Evolutionary conservation across 2,888 invertebrate genomes (phyloP).

Genomic region (Drosophila diplacantha): DNA sequence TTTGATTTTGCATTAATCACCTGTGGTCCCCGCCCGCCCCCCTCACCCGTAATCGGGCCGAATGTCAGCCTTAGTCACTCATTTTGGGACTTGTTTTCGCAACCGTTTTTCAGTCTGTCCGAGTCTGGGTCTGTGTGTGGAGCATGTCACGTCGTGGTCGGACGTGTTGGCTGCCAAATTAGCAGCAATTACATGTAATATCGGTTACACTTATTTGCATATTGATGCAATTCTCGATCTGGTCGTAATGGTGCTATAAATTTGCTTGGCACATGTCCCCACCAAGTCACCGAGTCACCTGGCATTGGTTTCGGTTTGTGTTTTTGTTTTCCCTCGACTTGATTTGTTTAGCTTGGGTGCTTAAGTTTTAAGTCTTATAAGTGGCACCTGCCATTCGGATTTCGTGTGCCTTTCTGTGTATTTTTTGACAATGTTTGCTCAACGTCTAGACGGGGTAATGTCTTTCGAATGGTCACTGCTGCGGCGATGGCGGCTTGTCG

Average conservation of each 20-base stretch:
- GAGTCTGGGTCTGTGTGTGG: constrained; percentile 30
- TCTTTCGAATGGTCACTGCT: constrained; percentile 42
- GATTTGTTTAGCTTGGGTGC: constrained; percentile 53
- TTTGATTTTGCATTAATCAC: constrained; percentile 59
- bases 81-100: constrained; percentile 52
- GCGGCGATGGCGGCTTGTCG: constrained; percentile 39
- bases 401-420: constrained; percentile 19
- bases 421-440: constrained; percentile 66
- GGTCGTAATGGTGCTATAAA: constrained; percentile 68
- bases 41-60: constrained; percentile 21
- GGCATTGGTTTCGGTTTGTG: constrained; percentile 28
- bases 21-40: constrained; percentile 15
- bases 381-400: constrained; percentile 65
- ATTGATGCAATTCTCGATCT: constrained; percentile 69
- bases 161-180: constrained; percentile 74
- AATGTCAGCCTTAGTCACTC: constrained; percentile 72
- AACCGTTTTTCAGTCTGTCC: constrained; percentile 49
- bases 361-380: constrained; percentile 42
- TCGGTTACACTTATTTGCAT: constrained; percentile 72
- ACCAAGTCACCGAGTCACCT: constrained; percentile 19
- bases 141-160: constrained; percentile 62
- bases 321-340: constrained; percentile 25
- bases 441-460: constrained; percentile 63
- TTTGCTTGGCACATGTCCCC: constrained; percentile 66
- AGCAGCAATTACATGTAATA: constrained; percentile 75